Conservation (phyloP, 1,140 invertebrate species). For the Notospermus geniculatus region DNA sequence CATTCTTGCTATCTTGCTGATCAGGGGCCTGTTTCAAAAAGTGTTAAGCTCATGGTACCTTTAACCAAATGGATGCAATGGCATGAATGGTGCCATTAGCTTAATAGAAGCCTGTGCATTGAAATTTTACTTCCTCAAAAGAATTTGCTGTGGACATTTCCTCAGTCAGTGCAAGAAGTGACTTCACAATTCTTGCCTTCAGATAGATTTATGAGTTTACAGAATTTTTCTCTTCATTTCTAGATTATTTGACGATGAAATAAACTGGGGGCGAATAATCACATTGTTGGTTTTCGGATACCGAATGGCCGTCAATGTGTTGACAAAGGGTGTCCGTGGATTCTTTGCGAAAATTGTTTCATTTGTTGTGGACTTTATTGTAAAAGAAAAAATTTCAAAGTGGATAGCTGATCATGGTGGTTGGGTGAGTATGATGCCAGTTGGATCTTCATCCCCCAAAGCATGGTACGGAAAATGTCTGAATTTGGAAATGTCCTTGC, state of each 20-base stretch:
- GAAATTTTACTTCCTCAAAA: too few species aligned
- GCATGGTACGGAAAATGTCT: too few species aligned
- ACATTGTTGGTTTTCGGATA: slow-evolving; percentile 48
- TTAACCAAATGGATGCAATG: too few species aligned
- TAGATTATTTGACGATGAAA: slow-evolving; percentile 42
- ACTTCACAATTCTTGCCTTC: too few species aligned
- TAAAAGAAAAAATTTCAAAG: slow-evolving; percentile 34
- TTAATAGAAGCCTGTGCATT: too few species aligned
- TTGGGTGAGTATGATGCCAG: slow-evolving; percentile 34
- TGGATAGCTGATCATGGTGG: slow-evolving; percentile 49
- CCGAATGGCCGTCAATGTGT: slow-evolving; percentile 38
- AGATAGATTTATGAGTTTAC: neutral
- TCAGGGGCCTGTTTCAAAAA: too few species aligned
- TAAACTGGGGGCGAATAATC: slow-evolving; percentile 45
- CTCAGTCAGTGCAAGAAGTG: too few species aligned
- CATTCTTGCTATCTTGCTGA: too few species aligned
- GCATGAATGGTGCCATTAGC: too few species aligned
- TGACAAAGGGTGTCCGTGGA: slow-evolving; percentile 28
- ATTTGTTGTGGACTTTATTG: slow-evolving; percentile 40
- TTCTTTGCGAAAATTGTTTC: slow-evolving; percentile 39
- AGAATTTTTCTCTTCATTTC: slow-evolving; percentile 5
- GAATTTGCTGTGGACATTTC: too few species aligned
- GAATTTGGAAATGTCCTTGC: too few species aligned
- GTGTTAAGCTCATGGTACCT: too few species aligned
- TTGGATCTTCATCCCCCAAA: neutral